Base-by-base conservation (phyloP, 1,140 invertebrate species). In the Meteorus sp. region DNA sequence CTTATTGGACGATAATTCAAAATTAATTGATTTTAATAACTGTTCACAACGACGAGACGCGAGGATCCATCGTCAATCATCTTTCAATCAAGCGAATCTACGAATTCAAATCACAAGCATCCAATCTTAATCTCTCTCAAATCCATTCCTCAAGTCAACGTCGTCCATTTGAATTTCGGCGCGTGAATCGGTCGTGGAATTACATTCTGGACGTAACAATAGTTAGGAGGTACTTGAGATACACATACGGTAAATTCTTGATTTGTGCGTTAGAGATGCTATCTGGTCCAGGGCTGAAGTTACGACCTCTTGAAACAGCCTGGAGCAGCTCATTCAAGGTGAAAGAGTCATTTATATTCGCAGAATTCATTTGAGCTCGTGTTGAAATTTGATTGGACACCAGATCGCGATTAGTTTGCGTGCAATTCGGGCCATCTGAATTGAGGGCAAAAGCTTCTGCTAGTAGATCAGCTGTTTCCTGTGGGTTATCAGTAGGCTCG, bases 401-500 rank as follows among this genome's bases (percentile, higher is more conserved):
- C 1, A 20, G 7, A 7, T 45, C 6, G 3, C 15, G 22, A 20
- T 17, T 17, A 1, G 11, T 45, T 13, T 35, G 17, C 0, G 41
- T 13, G 43, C 66, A 66, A 50, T 68, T 69, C 15, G 29, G 17
- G n/a, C 63, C 62, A 25, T 56, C 60, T 8, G 69, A 71, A 48
- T 67, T 71, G 0, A 35, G 27, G 9, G 63, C 61, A 60, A 71
- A 71, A 2, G 63, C 56, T 33, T 61, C 20, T 6, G 64, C 65
- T 51, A 69, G 48, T 29, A 60, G n/a, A n/a, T 71, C 19, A 5
- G 66, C 45, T 13, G 53, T 67, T 61, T 66, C 61, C 3, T 59
- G 41, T 13, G 29, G 45, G n/a, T 44, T 35, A 6, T 43, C 25
- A 23, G 11, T 37, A n/a, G 17, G 17, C 4, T 2, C 7, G 3